phyloP scores from a whole-genome alignment of 1,140 invertebrate species.

The Reticulitermes speratus region DNA sequence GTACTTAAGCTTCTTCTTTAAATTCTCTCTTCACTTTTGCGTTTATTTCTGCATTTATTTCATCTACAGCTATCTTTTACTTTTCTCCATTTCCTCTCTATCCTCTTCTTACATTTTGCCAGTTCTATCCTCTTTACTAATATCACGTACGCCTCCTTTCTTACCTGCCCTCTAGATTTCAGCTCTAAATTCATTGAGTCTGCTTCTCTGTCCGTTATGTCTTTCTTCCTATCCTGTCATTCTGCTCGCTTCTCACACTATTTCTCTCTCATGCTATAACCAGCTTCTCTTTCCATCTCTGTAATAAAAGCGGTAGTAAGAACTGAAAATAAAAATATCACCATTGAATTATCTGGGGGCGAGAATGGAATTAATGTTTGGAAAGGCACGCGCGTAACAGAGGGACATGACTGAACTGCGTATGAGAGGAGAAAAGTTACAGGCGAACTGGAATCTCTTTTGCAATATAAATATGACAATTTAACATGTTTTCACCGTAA shows the following conservation, averaged over 20 bases:
- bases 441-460: background rate
- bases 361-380: background rate
- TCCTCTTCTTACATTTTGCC: background rate
- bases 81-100: background rate
- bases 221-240: no score
- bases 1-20: background rate
- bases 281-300: no score
- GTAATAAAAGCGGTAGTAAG: background rate
- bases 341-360: background rate
- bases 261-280: background rate
- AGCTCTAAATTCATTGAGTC: no score
- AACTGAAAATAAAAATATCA: background rate
- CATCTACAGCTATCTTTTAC: background rate
- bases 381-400: background rate
- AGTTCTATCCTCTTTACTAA: background rate
- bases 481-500: background rate
- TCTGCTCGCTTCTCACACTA: background rate
- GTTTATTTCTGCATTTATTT: background rate
- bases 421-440: background rate
- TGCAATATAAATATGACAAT: background rate
- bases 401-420: background rate
- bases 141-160: no score
- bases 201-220: no score
- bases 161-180: no score
- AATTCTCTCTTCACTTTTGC: background rate